Base-by-base conservation (phyloP, 2,113 vertebrate species). In the Xenus cinereus region DNA sequence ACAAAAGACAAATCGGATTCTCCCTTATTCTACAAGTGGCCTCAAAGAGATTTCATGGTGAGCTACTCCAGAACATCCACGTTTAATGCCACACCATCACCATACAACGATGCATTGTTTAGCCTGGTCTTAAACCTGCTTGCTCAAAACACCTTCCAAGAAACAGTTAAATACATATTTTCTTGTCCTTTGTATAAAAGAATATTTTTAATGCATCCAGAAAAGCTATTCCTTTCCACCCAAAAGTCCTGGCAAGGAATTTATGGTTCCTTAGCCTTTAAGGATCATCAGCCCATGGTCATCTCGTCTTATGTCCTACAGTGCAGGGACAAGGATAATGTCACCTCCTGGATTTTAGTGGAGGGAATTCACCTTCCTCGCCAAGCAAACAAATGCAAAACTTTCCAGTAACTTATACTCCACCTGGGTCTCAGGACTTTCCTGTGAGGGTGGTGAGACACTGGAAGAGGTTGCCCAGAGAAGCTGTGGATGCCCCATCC, bases 91-190 rank as follows among this genome's bases (percentile, higher is more conserved):
- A 7, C 62, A 68, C 22, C 56, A 60, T 4, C 60, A 53, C 18
- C 39, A 53, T 1, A 27, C 35, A 53, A n/a, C 1, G 1, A 18
- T n/a, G 56, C 11, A 48, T 14, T 3, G 0, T 15, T 17, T 35
- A 69, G 13, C 5, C 45, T 60, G 17, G 17, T 43, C 41, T 57
- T 4, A 14, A 23, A 84, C 9, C 17, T 45, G 23, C 21, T 81
- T 53, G 4, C 16, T 12, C 51, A 56, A 57, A 89, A 78, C 4
- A 53, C 10, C 32, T 59, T 13, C 43, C 35, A 73, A 91, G 30
- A 78, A 89, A 22, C 28, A 84, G 10, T 27, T 50, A 32, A 35
- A 28, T 56, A 32, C 16, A n/a, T 45, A 4, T 90, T 45, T 60
- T 9, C 39, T 28, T 24, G 13, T 43, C 13, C 3, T 75, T 74